Percentiles rank a stretch among this genome's conserved stretches.
phyloP scores from a whole-genome alignment of 64 coral and sea anemone genomes.

The Pachyseris speciosa region DNA sequence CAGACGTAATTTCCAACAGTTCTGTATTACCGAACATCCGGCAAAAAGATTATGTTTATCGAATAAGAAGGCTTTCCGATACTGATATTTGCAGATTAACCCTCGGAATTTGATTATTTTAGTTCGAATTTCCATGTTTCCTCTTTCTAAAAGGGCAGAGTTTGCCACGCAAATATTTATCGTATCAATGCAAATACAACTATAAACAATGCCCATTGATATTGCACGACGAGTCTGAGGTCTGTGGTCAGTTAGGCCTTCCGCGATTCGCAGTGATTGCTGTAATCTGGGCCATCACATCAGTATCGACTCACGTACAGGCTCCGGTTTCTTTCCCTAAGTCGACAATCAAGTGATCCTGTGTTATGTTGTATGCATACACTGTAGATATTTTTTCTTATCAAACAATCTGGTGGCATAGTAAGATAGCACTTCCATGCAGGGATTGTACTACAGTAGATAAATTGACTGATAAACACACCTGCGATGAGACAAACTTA shows the following conservation, averaged over 20 bases:
- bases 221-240: background rate
- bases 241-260: background rate
- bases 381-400: too few relatives aligned
- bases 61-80: background rate
- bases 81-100: background rate
- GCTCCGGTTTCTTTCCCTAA: background rate
- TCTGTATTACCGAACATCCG: too few relatives aligned
- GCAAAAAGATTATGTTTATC: too few relatives aligned
- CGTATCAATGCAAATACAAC: background rate
- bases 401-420: too few relatives aligned
- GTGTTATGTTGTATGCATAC: too few relatives aligned
- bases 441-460: too few relatives aligned
- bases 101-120: background rate
- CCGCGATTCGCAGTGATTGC: background rate
- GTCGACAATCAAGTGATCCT: background rate
- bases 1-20: too few relatives aligned
- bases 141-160: background rate
- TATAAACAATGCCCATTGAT: background rate
- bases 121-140: background rate
- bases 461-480: too few relatives aligned
- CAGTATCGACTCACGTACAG: background rate
- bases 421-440: too few relatives aligned
- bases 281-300: background rate
- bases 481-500: too few relatives aligned
- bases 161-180: background rate